Base-by-base conservation (phyloP, 30 jellyfish, hydroid and myxozoan species). In the Catostylus mosaicus region DNA sequence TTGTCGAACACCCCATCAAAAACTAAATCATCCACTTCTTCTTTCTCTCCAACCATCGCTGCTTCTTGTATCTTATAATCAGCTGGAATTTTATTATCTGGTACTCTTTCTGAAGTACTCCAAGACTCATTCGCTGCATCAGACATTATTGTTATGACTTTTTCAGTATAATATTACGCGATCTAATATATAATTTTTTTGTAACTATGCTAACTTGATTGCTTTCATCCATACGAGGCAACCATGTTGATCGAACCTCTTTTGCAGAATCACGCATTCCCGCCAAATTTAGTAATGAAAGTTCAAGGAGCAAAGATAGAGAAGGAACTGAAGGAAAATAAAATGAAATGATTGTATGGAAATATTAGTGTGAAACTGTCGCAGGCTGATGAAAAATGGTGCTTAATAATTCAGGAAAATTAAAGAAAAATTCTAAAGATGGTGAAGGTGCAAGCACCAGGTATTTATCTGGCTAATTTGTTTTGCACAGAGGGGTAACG, bases 391-490 rank as follows among this genome's bases (percentile, higher is more conserved):
- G 16, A 36, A 60, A 18, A 30, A 79, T 79, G 90, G 90, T 79
- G 20, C 67, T 63, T 32, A 65, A 79, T 43, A 79, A 79, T 46
- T 40, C 90, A 19, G 90, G 90, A 36, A 66, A 51, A 51, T 32
- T 24, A 37, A 79, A 79, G 37, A 75, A 75, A 36, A 31, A 22
- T n/a, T 23, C 37, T 20, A 63, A 40, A 57, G 67, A 79, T 63
- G 80, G 38, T 0, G 81, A 27, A 2, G 31, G 35, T 20, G 24
- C 67, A 10, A 52, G 54, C 14, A 40, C 14, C 54, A 40, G 54
- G 54, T 40, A 14, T 5, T n/a, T n/a, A n/a, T n/a, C n/a, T n/a
- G n/a, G n/a, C n/a, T n/a, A n/a, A n/a, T n/a, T n/a, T n/a, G n/a
- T n/a, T n/a, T n/a, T n/a, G n/a, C n/a, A n/a, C n/a, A n/a, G n/a